Conservation (phyloP, 1,140 invertebrate genomes). For the Rhopalosiphum padi region DNA sequence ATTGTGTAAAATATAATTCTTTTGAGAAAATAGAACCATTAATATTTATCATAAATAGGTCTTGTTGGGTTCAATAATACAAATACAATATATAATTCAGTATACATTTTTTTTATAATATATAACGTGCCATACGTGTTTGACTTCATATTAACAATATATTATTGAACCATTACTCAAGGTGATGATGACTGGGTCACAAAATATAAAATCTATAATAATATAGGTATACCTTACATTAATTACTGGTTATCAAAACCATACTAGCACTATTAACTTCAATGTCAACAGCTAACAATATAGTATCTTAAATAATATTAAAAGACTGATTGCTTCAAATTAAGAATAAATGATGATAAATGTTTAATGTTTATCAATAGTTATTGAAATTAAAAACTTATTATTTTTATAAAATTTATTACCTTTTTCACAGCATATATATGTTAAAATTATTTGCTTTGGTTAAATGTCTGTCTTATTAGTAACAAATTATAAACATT, state of each 20-base stretch:
- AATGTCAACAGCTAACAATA: constrained; percentile 15
- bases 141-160: background rate
- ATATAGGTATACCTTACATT: background rate
- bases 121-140: background rate
- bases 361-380: background rate
- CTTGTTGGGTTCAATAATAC: background rate
- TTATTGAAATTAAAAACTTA: background rate
- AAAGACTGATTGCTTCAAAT: background rate
- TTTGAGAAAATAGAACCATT: too few species aligned
- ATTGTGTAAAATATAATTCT: background rate
- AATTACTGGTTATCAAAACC: constrained; percentile 25
- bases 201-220: constrained; percentile 11
- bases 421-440: background rate
- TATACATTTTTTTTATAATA: background rate
- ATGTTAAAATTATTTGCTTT: background rate
- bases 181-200: background rate
- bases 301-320: background rate
- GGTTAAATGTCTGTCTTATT: background rate
- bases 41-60: background rate
- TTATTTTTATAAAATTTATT: too few species aligned
- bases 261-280: constrained; percentile 7
- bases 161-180: background rate
- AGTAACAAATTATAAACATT: background rate
- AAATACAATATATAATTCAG: background rate
- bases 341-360: background rate